Conservation (phyloP, 2,113 vertebrate species). For the Chinchilla lanigera region DNA sequence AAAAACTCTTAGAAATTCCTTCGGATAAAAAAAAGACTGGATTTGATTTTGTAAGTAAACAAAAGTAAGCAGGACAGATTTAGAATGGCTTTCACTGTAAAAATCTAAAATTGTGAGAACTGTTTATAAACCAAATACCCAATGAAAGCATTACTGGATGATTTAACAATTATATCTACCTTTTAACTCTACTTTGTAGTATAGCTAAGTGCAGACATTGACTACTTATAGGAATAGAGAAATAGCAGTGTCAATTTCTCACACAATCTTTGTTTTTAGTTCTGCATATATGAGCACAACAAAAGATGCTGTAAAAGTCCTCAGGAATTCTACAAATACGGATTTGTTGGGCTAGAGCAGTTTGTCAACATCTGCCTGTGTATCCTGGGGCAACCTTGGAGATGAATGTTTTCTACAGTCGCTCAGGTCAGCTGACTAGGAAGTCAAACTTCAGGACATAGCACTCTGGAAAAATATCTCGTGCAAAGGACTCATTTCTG, state of each 20-base stretch:
- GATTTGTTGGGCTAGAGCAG: background rate
- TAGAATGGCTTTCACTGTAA: background rate
- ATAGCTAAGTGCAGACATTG: background rate
- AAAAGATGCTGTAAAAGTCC: background rate
- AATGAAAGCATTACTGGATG: background rate
- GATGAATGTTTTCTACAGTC: background rate
- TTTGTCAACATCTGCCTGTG: background rate
- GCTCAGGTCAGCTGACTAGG: background rate
- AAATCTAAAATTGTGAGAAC: constrained; percentile 36
- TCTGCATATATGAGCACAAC: background rate
- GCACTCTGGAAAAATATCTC: background rate
- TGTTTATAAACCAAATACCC: background rate
- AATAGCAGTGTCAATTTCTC: background rate
- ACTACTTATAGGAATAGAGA: background rate
- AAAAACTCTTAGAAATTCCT: constrained; percentile 5
- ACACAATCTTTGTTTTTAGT: background rate
- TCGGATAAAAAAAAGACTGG: background rate
- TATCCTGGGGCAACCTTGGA: background rate
- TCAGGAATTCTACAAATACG: background rate
- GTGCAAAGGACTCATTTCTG: background rate
- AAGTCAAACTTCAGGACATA: background rate
- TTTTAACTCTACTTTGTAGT: background rate
- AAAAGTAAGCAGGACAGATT: constrained; percentile 5
- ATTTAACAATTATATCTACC: background rate
- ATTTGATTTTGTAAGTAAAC: constrained; percentile 19